phyloP scores from a whole-genome alignment of 2,888 invertebrate species.

The Alloscopus bannaensis region DNA sequence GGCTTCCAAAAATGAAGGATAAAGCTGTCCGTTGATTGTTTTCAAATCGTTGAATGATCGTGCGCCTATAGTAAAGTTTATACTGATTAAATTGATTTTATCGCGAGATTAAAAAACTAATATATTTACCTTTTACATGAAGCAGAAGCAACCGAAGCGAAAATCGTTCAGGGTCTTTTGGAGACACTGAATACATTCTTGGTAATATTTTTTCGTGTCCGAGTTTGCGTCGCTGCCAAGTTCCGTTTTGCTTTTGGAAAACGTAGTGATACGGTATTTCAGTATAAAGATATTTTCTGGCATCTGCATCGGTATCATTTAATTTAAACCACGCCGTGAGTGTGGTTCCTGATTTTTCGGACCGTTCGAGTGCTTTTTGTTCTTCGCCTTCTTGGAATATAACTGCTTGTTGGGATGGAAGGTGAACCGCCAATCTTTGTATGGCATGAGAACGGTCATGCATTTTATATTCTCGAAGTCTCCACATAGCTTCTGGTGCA shows the following conservation, averaged over 20 bases:
- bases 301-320: conserved; percentile 62
- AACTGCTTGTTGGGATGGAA: conserved; percentile 73
- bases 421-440: conserved; percentile 74
- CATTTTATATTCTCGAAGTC: conserved; percentile 73
- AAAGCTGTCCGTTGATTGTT: conserved; percentile 65
- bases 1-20: conserved; percentile 70
- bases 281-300: conserved; percentile 62
- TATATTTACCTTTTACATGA: conserved; percentile 69
- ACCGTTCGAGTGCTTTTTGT: conserved; percentile 45
- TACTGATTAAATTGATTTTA: neutral
- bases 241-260: conserved; percentile 11
- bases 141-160: conserved; percentile 73
- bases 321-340: conserved; percentile 72
- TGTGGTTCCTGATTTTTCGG: conserved; percentile 54
- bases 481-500: conserved; percentile 74
- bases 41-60: conserved; percentile 72
- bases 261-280: conserved; percentile 69
- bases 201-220: conserved; percentile 64
- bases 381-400: conserved; percentile 66
- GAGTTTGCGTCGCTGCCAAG: conserved; percentile 58
- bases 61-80: conserved; percentile 39
- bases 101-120: neutral
- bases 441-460: conserved; percentile 74
- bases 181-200: conserved; percentile 72
- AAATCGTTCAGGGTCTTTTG: conserved; percentile 73